A percentile compares a stretch with the other conserved stretches of the same genome.
Evolutionary conservation across 1,140 invertebrate species (phyloP).

Genomic region (Aricia agestis): DNA sequence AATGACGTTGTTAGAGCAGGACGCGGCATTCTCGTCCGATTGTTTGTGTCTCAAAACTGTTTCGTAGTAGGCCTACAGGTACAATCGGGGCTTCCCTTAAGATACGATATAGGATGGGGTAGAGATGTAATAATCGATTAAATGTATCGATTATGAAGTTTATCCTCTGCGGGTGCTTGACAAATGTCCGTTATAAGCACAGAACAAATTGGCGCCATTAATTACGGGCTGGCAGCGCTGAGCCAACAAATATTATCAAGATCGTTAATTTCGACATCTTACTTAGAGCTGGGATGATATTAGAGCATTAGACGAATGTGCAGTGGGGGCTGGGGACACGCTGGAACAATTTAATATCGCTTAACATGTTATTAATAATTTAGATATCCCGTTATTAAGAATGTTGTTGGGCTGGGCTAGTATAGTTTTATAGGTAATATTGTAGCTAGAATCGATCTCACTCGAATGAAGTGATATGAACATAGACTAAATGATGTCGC

Average conservation of each 20-base stretch:
- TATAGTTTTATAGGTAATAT: neutral
- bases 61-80: neutral
- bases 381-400: slow-evolving; percentile 17
- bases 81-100: neutral
- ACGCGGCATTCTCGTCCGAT: no score
- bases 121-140: slow-evolving; percentile 44
- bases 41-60: no score
- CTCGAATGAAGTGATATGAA: neutral
- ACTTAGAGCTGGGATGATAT: slow-evolving; percentile 52
- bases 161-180: slow-evolving; percentile 63
- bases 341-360: slow-evolving; percentile 20
- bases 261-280: slow-evolving; percentile 74
- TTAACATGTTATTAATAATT: slow-evolving; percentile 17
- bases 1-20: no score
- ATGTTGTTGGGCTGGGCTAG: neutral
- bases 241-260: slow-evolving; percentile 74
- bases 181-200: slow-evolving; percentile 72
- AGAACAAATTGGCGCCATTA: slow-evolving; percentile 74
- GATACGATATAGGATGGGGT: neutral
- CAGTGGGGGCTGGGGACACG: slow-evolving; percentile 36
- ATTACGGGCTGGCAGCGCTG: slow-evolving; percentile 64
- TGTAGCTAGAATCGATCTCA: neutral
- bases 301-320: slow-evolving; percentile 49
- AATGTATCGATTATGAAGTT: slow-evolving; percentile 69
- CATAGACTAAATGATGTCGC: no score